Percentiles rank a stretch among this genome's conserved stretches.
phyloP scores from a whole-genome alignment of 2,888 invertebrate species.

The Tenthredo livida region DNA sequence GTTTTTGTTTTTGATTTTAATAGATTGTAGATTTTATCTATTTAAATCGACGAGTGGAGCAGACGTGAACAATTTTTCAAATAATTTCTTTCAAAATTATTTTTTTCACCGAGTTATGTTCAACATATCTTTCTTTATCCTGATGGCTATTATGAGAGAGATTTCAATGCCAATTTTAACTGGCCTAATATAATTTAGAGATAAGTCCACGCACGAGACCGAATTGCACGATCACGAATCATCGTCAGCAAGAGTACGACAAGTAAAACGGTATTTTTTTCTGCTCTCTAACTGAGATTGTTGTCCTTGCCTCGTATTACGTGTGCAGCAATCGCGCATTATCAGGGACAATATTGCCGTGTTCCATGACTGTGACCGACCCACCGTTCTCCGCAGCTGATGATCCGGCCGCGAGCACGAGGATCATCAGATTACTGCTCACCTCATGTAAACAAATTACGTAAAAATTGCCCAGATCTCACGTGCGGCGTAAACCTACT shows the following conservation, averaged over 20 bases:
- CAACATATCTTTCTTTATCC: neutral
- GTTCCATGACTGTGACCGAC: constrained; percentile 48
- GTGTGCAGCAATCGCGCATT: constrained; percentile 43
- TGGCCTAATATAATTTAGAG: neutral
- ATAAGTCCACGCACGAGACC: neutral
- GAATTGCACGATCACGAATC: constrained; percentile 7
- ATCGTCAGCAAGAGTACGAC: neutral
- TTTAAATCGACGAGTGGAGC: neutral
- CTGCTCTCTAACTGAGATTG: constrained; percentile 37
- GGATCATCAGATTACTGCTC: constrained; percentile 47
- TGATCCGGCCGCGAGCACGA: constrained; percentile 19
- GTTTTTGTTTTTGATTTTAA: neutral
- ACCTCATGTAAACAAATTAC: constrained; percentile 44
- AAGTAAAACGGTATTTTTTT: constrained; percentile 32
- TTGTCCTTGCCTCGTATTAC: constrained; percentile 42
- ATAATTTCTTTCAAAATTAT: neutral
- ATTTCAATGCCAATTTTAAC: neutral
- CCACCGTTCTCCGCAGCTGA: constrained; percentile 15
- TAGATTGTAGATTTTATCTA: neutral
- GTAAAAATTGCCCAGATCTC: constrained; percentile 39
- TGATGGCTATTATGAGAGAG: neutral
- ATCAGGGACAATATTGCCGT: constrained; percentile 44
- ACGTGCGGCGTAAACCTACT: neutral
- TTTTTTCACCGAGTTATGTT: constrained; percentile 2
- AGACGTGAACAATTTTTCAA: neutral